Conservation (phyloP, 1,140 invertebrate species). For the Heliothis virescens region DNA sequence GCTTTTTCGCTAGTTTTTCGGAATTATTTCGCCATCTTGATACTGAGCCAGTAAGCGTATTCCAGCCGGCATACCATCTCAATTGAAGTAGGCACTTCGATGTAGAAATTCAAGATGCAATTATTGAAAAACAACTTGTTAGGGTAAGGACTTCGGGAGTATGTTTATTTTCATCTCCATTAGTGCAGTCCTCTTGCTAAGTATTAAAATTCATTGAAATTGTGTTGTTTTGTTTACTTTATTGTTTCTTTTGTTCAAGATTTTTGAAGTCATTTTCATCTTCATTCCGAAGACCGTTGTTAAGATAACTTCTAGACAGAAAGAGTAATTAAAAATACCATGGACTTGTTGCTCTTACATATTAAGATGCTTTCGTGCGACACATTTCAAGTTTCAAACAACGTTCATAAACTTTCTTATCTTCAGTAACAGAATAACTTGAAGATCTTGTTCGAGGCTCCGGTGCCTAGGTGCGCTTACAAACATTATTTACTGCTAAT, state of each 20-base stretch:
- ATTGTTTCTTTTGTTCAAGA: no score
- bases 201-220: no score
- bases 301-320: background rate
- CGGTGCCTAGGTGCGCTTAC: constrained; percentile 7
- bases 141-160: background rate
- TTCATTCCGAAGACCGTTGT: background rate
- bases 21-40: no score
- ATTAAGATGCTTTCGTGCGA: background rate
- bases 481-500: constrained; percentile 50
- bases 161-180: background rate
- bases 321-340: background rate
- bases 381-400: constrained; percentile 3
- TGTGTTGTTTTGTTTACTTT: no score
- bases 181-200: background rate
- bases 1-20: background rate
- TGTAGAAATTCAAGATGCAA: constrained; percentile 17
- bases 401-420: constrained; percentile 34
- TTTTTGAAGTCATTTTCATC: no score
- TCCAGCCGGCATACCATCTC: background rate
- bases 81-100: background rate
- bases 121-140: constrained; percentile 2
- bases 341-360: background rate
- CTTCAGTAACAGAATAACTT: constrained; percentile 29
- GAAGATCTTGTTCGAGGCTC: constrained; percentile 29
- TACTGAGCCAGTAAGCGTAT: no score